Evolutionary conservation across 2,888 invertebrate genomes (phyloP), one percentile per base, ranked within the genome.

Genomic region (Adelognathus sp.): DNA sequence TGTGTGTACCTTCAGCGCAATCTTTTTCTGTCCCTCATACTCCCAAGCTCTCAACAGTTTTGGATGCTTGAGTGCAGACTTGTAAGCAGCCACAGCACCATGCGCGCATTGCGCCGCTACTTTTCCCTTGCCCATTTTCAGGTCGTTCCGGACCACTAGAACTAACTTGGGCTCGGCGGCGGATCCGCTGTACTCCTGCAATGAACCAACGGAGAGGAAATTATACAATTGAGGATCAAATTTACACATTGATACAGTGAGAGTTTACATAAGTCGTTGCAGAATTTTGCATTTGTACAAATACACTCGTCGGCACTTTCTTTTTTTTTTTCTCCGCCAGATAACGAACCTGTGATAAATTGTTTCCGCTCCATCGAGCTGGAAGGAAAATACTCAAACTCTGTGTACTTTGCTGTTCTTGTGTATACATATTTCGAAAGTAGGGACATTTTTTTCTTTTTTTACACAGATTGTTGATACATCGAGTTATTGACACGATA

Each of bases 51-150:
- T 91, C 36, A 95, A 88, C 1, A 95, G 91, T 61, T 94, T 93
- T 0, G 95, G 95, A 83, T 95, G 94, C 72, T 92, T 93, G 52
- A 93, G 91, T 0, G 96, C 95, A 85, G 95, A 94, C 82, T 96
- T 96, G 86, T 96, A 97, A 0, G 96, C 97, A 11, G 95, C 95
- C 0, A 98, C 96, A 0, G 98, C 96, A n/a, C 97, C 98, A 90
- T 98, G 98, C n/a, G 96, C 95, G 92, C 98, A 98, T 91, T 98
- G 98, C 0, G 98, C 97, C 2, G 97, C 98, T 44, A 97, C 95
- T 93, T 98, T 98, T 0, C 98, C 97, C 92, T 98, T 98, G 11
- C 97, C 96, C 98, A 98, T 98, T 91, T 97, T 97, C 2, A 98
- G 92, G 87, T 98, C 98, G 88, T 95, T 97, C 85, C 98, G 93